These are phyloP conservation scores for Vandiemenella viatica DNA, from an alignment of 2,888 invertebrate species.

Conservation along the genomic window DNA sequence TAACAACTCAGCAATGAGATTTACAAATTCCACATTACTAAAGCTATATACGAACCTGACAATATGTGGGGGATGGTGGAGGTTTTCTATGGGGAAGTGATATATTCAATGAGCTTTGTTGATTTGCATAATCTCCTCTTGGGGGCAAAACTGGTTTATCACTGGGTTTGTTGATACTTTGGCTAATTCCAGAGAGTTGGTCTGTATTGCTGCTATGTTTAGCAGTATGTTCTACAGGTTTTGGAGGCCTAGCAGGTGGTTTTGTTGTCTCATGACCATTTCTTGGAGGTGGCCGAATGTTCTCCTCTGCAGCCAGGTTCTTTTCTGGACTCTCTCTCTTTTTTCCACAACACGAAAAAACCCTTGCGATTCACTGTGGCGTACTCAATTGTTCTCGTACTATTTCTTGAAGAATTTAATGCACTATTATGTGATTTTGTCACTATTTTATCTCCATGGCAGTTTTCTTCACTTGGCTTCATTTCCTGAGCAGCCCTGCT, in stretches of 20 bases:
- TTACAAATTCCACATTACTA: too few species aligned
- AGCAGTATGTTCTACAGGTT: conserved; percentile 21
- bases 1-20: too few species aligned
- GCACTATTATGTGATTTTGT: too few species aligned
- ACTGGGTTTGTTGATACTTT: conserved; percentile 28
- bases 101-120: conserved; percentile 32
- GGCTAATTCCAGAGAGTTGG: conserved; percentile 20
- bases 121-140: conserved; percentile 7
- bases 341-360: conserved; percentile 52
- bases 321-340: conserved; percentile 19
- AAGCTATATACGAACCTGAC: conserved; percentile 38
- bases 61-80: conserved; percentile 53
- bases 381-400: conserved; percentile 44
- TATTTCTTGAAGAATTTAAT: too few species aligned
- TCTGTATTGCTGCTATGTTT: neutral
- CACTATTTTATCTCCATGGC: too few species aligned
- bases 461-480: too few species aligned
- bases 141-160: conserved; percentile 21
- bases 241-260: conserved; percentile 55
- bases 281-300: conserved; percentile 43
- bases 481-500: too few species aligned
- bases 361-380: conserved; percentile 52
- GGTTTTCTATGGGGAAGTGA: conserved; percentile 54
- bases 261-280: conserved; percentile 37
- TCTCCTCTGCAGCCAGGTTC: conserved; percentile 34